Base-by-base conservation (phyloP, 2,888 invertebrate species). In the Drosophila dives region DNA sequence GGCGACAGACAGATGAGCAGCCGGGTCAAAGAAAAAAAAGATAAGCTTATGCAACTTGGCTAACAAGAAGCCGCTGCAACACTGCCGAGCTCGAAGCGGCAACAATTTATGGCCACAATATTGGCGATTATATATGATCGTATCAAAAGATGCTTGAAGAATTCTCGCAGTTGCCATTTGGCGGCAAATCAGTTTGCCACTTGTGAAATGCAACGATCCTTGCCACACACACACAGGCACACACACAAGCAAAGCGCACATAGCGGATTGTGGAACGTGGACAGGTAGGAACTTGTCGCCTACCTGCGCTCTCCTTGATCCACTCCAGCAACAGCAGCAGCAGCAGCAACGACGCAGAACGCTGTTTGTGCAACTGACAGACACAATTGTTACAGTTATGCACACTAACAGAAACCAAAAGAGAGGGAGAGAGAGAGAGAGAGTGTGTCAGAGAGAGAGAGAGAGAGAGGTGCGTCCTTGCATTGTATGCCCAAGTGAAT, bases 21-120 rank as follows among this genome's bases (percentile, higher is more conserved):
- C 32, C 32, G 38, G 33, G 50, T 36, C 58, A 48, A 60, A 64
- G 20, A 38, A 55, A 50, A 67, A 72, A 64, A 85, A 89, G 55
- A 88, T 82, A 88, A 89, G 85, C 89, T 85, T 85, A 85, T 86
- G 90, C 90, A 85, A 85, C 58, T 89, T 58, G 72, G 59, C 70
- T 70, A 70, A 72, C 68, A 76, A 83, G 72, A 69, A 71, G 83
- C 58, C 51, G 64, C 58, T 50, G 70, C 65, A 51, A 59, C 29
- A 5, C 29, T 29, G 29, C 29, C 23, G 32, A 63, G 62, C 54
- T 63, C 71, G 11, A 38, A 56, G 77, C 49, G 70, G 59, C 77
- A 63, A 56, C 81, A 81, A 77, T 81, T 81, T 77, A 81, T 78
- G 81, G 72, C 48, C 64, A 71, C 62, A 71, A 77, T 62, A 70